Conservation (phyloP, 2,113 vertebrate genomes). For the Anoplopoma fimbria region DNA sequence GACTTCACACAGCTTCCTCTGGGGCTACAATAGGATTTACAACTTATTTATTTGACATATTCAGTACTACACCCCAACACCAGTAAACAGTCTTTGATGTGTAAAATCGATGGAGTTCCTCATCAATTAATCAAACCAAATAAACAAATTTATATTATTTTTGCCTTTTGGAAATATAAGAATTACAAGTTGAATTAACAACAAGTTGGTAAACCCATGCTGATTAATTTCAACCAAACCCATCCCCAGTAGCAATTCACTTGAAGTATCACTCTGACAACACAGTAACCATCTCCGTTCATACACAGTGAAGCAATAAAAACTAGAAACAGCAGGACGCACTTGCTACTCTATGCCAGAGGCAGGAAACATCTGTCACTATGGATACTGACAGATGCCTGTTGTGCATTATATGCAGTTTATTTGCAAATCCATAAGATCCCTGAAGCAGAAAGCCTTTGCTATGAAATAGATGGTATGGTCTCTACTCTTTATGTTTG, state of each 20-base stretch:
- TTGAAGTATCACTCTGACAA: neutral
- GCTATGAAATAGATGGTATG: conserved; percentile 22
- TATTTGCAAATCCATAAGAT: conserved; percentile 47
- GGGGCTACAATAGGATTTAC: neutral
- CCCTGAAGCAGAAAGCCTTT: conserved; percentile 14
- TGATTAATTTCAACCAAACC: neutral
- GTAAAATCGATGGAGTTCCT: neutral
- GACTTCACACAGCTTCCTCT: neutral
- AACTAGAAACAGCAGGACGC: conserved; percentile 44
- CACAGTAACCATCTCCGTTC: conserved; percentile 1
- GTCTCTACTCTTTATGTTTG: conserved; percentile 29
- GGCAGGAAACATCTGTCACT: conserved; percentile 60
- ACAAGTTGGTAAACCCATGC: conserved; percentile 2
- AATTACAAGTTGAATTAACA: conserved; percentile 2
- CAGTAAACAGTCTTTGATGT: conserved; percentile 1
- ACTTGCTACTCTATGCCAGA: conserved; percentile 39
- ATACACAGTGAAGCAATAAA: conserved; percentile 18
- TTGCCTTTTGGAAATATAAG: neutral
- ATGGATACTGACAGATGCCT: conserved; percentile 59
- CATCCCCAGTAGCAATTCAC: neutral
- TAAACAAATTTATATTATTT: neutral
- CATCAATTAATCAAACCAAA: neutral
- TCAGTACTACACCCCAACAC: neutral
- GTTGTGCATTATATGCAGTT: conserved; percentile 52
- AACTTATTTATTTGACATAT: neutral